Conservation (phyloP, 2,888 invertebrate genomes). For the Julus scanicus region DNA sequence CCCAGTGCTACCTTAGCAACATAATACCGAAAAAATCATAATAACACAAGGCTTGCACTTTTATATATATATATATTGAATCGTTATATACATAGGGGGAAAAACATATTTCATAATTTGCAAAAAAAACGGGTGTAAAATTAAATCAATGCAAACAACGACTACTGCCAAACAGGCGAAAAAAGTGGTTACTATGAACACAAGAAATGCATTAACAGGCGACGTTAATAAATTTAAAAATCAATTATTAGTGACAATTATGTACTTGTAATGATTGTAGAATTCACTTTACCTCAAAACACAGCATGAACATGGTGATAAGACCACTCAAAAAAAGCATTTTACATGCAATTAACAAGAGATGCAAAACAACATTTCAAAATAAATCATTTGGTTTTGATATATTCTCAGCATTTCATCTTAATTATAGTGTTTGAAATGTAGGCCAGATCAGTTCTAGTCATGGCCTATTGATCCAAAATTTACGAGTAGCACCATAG, state of each 20-base stretch:
- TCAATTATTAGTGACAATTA: slow-evolving; percentile 18
- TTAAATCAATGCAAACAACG: slow-evolving; percentile 3
- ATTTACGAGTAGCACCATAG: not conserved
- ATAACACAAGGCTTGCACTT: slow-evolving; percentile 28
- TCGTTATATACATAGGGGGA: not conserved
- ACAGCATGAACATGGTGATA: slow-evolving; percentile 10
- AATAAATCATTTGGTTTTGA: not conserved
- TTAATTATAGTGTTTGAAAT: slow-evolving; percentile 3
- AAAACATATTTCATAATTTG: slow-evolving; percentile 8
- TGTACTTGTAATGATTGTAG: slow-evolving; percentile 14
- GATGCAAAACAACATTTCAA: not conserved
- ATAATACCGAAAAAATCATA: not conserved
- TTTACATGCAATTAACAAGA: slow-evolving; percentile 13
- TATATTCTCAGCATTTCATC: not conserved
- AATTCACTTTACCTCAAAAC: slow-evolving; percentile 6
- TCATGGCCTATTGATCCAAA: not conserved
- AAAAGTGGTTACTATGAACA: slow-evolving; percentile 6
- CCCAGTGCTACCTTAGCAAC: slow-evolving; percentile 34
- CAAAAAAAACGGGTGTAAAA: not conserved
- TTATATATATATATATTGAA: not conserved
- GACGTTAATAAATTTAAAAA: not conserved
- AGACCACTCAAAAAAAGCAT: not conserved
- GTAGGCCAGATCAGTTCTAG: not conserved
- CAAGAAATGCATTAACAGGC: slow-evolving; percentile 18
- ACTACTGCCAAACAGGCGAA: not conserved